Evolutionary conservation across 2,113 vertebrate species (phyloP).

Genomic region (Neolamprologus ventralis): DNA sequence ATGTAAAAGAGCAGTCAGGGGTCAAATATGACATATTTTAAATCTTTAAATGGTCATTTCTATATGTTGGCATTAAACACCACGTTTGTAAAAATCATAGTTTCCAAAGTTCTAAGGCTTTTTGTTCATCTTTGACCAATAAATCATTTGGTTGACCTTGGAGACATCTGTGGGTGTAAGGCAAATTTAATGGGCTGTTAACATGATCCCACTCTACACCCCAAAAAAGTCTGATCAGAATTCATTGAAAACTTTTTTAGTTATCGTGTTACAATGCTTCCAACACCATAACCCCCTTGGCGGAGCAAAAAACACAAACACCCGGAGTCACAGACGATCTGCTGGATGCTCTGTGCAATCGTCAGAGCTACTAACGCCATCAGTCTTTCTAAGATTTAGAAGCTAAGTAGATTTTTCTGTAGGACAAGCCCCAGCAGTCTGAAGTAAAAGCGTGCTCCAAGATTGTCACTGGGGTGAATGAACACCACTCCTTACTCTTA

Average conservation of each 20-base stretch:
- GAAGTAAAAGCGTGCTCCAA: fast-evolving
- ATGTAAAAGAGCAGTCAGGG: not conserved
- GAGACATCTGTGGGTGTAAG: fast-evolving
- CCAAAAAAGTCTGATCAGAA: not conserved
- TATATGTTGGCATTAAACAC: not conserved
- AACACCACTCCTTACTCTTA: not conserved
- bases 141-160: not conserved
- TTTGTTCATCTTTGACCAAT: not conserved
- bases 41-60: not conserved
- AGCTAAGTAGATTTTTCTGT: not conserved
- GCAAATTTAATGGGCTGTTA: not conserved
- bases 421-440: not conserved
- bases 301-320: not conserved
- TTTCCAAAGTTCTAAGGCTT: not conserved
- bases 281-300: not conserved
- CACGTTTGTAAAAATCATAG: not conserved
- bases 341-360: not conserved
- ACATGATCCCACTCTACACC: not conserved
- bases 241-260: fast-evolving
- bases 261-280: not conserved
- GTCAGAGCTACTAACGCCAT: not conserved
- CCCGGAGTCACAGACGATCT: not conserved
- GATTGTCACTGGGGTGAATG: not conserved
- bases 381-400: not conserved
- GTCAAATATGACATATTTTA: not conserved